Evolutionary conservation across 2,888 invertebrate genomes (phyloP).

Genomic region (Drosophila meridiana): DNA sequence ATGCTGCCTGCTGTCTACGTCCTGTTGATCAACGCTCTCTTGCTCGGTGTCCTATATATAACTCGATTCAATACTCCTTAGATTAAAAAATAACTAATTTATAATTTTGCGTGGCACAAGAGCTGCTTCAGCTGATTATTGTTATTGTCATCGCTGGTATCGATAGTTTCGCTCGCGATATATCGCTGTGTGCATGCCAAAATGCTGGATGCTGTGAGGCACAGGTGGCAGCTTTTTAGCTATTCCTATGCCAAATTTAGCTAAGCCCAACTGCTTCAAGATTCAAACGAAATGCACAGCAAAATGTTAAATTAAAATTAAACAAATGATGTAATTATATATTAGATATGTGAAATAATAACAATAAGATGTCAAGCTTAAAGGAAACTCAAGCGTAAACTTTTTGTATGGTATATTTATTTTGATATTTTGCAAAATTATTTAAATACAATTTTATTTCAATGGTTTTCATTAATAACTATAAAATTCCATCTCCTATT

Average conservation of each 20-base stretch:
- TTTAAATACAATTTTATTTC: neutral
- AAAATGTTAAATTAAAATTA: neutral
- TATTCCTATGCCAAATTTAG: neutral
- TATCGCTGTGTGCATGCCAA: neutral
- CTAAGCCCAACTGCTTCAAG: neutral
- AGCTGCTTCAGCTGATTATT: constrained; percentile 72
- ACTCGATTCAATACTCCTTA: constrained; percentile 26
- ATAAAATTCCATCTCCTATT: neutral
- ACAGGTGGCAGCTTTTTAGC: neutral
- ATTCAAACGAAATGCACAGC: neutral
- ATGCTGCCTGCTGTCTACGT: constrained; percentile 82
- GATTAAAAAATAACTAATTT: constrained; percentile 53
- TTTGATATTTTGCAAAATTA: neutral
- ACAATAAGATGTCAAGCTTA: neutral
- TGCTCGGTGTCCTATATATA: constrained; percentile 17
- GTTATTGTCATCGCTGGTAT: constrained; percentile 66
- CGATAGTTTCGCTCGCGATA: constrained; percentile 44
- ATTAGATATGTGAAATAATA: neutral
- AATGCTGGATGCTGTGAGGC: constrained; percentile 7
- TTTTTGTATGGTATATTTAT: neutral
- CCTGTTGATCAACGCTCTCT: constrained; percentile 21
- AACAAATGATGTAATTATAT: no score
- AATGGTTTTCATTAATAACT: neutral
- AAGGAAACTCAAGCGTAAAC: neutral
- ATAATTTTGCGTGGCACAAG: constrained; percentile 79